phyloP scores from a whole-genome alignment of 2,888 invertebrate species.

The Antheraea assamensis region DNA sequence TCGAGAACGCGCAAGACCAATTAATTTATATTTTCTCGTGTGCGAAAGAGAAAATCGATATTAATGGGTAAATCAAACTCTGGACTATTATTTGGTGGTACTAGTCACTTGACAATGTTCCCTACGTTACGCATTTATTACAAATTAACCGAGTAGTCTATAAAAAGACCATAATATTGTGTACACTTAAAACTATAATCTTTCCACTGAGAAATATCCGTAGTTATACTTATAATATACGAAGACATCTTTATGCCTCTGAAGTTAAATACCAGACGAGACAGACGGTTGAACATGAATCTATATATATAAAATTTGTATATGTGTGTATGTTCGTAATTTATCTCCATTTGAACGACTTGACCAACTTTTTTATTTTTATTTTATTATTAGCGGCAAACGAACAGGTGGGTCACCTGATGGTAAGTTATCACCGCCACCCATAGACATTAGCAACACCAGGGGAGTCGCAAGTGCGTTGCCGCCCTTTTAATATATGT shows the following conservation, averaged over 20 bases:
- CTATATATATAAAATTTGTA: neutral
- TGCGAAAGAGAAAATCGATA: neutral
- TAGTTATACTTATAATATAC: neutral
- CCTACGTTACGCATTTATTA: neutral
- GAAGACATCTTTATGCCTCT: neutral
- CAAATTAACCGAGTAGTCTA: neutral
- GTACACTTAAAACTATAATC: neutral
- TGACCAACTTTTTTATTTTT: neutral
- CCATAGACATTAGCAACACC: too few species aligned
- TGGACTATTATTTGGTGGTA: too few species aligned
- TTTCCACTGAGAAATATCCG: neutral
- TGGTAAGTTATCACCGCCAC: too few species aligned
- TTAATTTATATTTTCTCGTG: too few species aligned
- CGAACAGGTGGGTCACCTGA: too few species aligned
- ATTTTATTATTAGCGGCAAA: too few species aligned
- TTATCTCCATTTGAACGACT: too few species aligned
- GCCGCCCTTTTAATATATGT: too few species aligned
- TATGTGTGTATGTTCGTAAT: neutral
- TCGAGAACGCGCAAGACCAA: too few species aligned
- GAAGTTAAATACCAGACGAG: neutral
- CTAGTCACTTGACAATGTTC: neutral
- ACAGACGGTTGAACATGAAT: neutral
- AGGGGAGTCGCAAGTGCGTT: too few species aligned
- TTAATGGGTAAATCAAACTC: neutral
- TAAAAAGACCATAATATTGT: neutral